Base-by-base conservation (phyloP, 2,888 invertebrate genomes). In the Papilio gigon region DNA sequence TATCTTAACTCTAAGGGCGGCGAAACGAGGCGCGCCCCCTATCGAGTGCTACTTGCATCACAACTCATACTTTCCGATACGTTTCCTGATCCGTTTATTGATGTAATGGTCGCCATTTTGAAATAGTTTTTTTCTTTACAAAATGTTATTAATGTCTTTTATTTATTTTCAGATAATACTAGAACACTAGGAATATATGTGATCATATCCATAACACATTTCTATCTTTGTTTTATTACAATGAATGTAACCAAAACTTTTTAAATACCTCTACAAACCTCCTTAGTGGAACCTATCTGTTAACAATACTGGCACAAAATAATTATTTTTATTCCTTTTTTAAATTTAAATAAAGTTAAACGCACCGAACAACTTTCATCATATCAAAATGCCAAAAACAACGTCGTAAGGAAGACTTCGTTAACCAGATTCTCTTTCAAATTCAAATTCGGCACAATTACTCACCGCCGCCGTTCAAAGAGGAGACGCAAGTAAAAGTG, bases 401-500 rank as follows among this genome's bases (percentile, higher is more conserved):
- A 47, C 17, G 12, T 2, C 11, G 22, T 50, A 50, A 4, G 2
- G 5, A 25, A 25, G 25, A 27, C 11, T 33, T 14, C 8, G 5
- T 30, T 35, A 50, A 33, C 17, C 11, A 40, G 61, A 30, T 44
- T 14, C 42, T 17, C 35, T 67, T 22, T 37, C 40, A 62, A 65
- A 44, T 67, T 75, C 71, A 76, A 81, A 76, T 80, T 83, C 74
- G 76, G 76, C 77, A 78, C 80, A 81, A 82, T 83, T 83, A 77
- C 73, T 71, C 76, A 77, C 73, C 71, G 71, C 66, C 72, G 72
- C 75, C 75, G 69, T 75, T 76, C 78, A 78, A 80, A 78, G 76
- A 75, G 76, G 77, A 83, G 78, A 79, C 84, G 82, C 85, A 83
- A 80, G 88, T 87, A 88, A 89, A 86, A 89, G 86, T 84, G 84